Base-by-base conservation (phyloP, 2,888 invertebrate genomes). In the Trissolcus japonicus region DNA sequence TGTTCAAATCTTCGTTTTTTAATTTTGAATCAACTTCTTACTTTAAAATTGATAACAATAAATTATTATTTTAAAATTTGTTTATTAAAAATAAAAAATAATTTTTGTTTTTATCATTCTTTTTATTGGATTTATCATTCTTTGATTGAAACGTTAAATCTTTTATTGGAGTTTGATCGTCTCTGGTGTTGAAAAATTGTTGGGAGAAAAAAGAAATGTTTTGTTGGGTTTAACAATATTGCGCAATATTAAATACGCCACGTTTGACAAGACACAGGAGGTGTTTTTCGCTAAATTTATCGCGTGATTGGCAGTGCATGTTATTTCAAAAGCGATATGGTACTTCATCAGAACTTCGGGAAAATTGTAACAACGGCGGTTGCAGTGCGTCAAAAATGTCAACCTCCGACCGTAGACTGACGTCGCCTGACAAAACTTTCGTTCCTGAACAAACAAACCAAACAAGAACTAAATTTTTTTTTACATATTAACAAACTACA, bases 281-380 rank as follows among this genome's bases (percentile, higher is more conserved):
- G 62, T 76, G 57, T 19, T 51, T 51, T 19, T 16, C 19, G 19
- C 16, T 61, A 56, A 19, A 56, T 19, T 66, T 76, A 43, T 41
- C 41, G 57, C 35, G 56, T 59, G 71, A 76, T 72, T 72, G 71
- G 72, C 66, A 76, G 72, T 53, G 56, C 13, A 16, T 67, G 76
- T 71, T 72, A 54, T 61, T 76, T 62, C 62, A 71, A 68, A 76
- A 57, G 66, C 67, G 60, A 72, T 77, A 72, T 67, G 35, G 67
- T 67, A 63, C 72, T 62, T 62, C 76, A 76, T 71, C 65, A 61
- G 63, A 71, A 76, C 53, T 40, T 71, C 50, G 21, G 40, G 53
- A 61, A 71, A 61, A 69, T 75, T 69, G 76, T 69, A 76, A 62
- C 71, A 54, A 67, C 53, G n/a, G 43, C 66, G 61, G 76, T 66